These are phyloP conservation scores for Cinara cedri DNA, from an alignment of 2,888 invertebrate species.

Conservation along the genomic window DNA sequence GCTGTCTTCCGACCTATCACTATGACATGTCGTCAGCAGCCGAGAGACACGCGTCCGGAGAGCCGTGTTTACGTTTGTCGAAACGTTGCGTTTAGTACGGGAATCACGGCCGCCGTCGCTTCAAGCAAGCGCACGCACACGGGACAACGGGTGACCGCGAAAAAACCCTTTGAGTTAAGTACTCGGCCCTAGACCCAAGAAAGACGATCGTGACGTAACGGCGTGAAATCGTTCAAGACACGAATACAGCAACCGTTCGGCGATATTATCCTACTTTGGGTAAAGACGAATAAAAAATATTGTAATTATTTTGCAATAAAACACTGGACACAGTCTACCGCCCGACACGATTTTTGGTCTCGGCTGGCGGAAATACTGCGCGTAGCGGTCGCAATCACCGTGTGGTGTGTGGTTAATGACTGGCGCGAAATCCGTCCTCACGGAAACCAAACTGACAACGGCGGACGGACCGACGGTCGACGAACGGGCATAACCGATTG, in stretches of 20 bases:
- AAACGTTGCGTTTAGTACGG: background rate
- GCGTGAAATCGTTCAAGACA: background rate
- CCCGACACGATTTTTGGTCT: background rate
- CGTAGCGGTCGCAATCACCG: too few species aligned
- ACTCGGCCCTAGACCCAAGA: background rate
- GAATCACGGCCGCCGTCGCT: background rate
- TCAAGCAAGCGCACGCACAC: background rate
- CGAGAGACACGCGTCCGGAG: conserved; percentile 42
- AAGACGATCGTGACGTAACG: background rate
- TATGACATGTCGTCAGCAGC: conserved; percentile 36
- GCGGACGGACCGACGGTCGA: background rate
- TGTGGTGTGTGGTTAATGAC: background rate
- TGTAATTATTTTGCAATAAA: background rate
- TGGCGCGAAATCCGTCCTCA: too few species aligned
- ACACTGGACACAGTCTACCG: conserved; percentile 16
- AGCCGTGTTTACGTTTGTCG: conserved; percentile 41
- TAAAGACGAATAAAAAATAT: background rate
- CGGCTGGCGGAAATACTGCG: conserved; percentile 24
- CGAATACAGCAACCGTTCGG: background rate
- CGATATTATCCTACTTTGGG: background rate
- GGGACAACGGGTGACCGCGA: background rate
- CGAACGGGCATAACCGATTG: background rate
- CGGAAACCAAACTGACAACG: too few species aligned
- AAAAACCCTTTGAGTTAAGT: too few species aligned
- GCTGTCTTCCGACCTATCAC: conserved; percentile 46